Percentiles rank a stretch among this genome's conserved stretches.
These are phyloP conservation scores for Drosophila navojoa DNA, from an alignment of 1,140 invertebrate genomes.

Conservation along the genomic window DNA sequence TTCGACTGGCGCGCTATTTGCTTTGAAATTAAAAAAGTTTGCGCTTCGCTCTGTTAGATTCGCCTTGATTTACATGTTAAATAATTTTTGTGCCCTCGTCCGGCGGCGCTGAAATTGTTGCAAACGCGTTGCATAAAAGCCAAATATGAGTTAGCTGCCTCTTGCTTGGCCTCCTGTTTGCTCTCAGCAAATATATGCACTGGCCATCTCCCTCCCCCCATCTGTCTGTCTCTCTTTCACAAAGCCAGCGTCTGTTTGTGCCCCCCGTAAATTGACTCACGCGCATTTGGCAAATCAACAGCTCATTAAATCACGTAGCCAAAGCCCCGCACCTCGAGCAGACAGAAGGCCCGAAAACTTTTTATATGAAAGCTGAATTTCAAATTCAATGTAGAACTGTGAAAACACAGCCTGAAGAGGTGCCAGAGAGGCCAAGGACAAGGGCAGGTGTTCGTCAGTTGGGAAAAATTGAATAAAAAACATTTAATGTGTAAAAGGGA, in stretches of 20 bases:
- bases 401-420: background rate
- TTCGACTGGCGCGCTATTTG: constrained; percentile 53
- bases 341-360: constrained; percentile 10
- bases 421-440: background rate
- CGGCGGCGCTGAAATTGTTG: constrained; percentile 55
- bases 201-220: background rate
- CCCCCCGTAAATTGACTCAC: constrained; percentile 40
- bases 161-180: constrained; percentile 32
- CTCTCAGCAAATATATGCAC: constrained; percentile 59
- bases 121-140: constrained; percentile 68
- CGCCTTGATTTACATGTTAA: constrained; percentile 80
- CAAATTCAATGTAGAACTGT: constrained; percentile 14
- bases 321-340: constrained; percentile 13
- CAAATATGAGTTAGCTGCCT: constrained; percentile 60
- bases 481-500: background rate
- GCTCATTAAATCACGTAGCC: constrained; percentile 67
- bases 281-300: constrained; percentile 65
- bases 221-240: background rate
- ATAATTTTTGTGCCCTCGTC: constrained; percentile 62
- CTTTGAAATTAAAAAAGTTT: constrained; percentile 83
- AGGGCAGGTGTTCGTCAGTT: background rate
- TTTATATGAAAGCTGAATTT: constrained; percentile 19
- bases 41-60: constrained; percentile 68
- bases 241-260: background rate
- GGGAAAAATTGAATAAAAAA: background rate